Evolutionary conservation across 2,797 vertebrate genomes (phyloP), one percentile per base, ranked within the genome.

Genomic region (Anabas testudineus): DNA sequence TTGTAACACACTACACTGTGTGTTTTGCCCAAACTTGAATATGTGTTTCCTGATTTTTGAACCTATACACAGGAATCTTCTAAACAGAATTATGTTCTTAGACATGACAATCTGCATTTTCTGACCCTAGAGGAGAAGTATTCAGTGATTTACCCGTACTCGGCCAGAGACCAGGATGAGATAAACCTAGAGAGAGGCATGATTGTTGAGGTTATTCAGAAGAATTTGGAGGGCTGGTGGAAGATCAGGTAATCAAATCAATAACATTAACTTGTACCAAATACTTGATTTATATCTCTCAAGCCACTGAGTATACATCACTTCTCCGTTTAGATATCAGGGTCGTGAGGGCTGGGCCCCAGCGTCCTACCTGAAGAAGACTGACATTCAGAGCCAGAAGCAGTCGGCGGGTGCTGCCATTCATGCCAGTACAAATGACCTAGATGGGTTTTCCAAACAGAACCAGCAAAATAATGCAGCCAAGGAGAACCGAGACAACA

Each of bases 201-300:
- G 69, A 76, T 96, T 67, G 98, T 99, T 37, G 98, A 97, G 82
- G 95, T 99, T 81, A 95, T 97, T 76, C 97, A 99, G 94, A 99
- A 97, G 90, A 99, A 99, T 89, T 88, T 99, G 90, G 98, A 99
- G 87, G 98, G 98, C 87, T 99, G 98, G 98, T 99, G 98, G 98
- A 99, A 99, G 87, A 99, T 99, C 92, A 97, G 98, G 98, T 99
- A 93, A 67, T 42, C 0, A 47, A 18, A 16, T 53, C 14, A 15
- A 4, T 41, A 1, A 48, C 22, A 24, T 22, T 10, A n/a, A 4
- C 2, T n/a, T 28, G 4, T 1, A 9, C 16, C 12, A 1, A 14
- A 66, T 24, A 18, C 8, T 34, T 7, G n/a, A n/a, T n/a, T n/a
- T n/a, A n/a, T n/a, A n/a, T n/a, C 10, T 36, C 34, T 32, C 6